phyloP scores from a whole-genome alignment of 2,113 vertebrate genomes.

The human (Homo sapiens) region GRCh38 chr5:97884501-97885000 shows the following conservation, averaged over 20 bases:
- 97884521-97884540: neutral
- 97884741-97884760: slow-evolving; percentile 53
- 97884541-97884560: neutral
- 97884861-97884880: slow-evolving; percentile 33
- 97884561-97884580: neutral
- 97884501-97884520: too few species aligned
- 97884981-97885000: slow-evolving; percentile 19
- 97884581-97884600: neutral
- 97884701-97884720: neutral
- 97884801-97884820: neutral
- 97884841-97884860: neutral
- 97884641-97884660: neutral
- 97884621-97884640: neutral
- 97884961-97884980: slow-evolving; percentile 37
- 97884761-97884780: slow-evolving; percentile 34
- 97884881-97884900: neutral
- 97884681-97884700: slow-evolving; percentile 21
- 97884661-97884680: neutral
- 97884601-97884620: neutral
- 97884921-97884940: neutral
- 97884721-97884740: slow-evolving; percentile 18
- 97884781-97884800: slow-evolving; percentile 58
- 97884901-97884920: neutral
- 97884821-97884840: slow-evolving; percentile 51
- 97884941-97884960: slow-evolving; percentile 61